Percentiles rank a stretch among this genome's conserved stretches.
These are phyloP conservation scores for Drosophila infuscata DNA, from an alignment of 2,888 invertebrate species.

Conservation along the genomic window DNA sequence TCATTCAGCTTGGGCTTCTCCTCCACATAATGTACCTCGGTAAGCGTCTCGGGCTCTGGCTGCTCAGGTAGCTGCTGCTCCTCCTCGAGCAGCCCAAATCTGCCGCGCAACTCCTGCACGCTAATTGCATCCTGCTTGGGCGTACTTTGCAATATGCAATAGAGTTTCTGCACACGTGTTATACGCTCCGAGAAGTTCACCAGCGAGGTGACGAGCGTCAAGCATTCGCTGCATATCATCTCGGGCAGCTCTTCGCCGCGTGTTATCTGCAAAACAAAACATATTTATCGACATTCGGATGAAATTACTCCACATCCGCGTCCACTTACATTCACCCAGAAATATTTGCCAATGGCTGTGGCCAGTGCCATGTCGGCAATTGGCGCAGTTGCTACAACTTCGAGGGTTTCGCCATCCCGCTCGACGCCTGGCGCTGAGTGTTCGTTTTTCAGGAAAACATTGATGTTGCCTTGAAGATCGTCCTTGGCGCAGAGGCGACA, in stretches of 20 bases:
- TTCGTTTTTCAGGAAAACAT: conserved; percentile 71
- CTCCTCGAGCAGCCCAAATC: conserved; percentile 67
- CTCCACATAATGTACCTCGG: conserved; percentile 65
- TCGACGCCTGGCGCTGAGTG: conserved; percentile 11
- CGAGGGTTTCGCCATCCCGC: conserved; percentile 8
- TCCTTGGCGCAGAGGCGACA: conserved; percentile 80
- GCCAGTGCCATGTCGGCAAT: conserved; percentile 60
- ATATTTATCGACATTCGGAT: background rate
- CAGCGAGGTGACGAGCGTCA: conserved; percentile 73
- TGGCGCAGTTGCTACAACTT: background rate
- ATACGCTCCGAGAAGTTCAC: conserved; percentile 80
- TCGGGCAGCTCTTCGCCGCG: conserved; percentile 76
- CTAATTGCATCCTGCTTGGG: conserved; percentile 29
- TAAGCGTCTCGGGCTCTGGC: conserved; percentile 48
- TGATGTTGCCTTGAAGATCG: conserved; percentile 70
- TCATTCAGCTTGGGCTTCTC: conserved; percentile 61
- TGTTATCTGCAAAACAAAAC: conserved; percentile 56
- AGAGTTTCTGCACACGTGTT: conserved; percentile 81
- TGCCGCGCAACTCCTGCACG: conserved; percentile 55
- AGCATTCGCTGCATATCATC: conserved; percentile 77
- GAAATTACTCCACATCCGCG: background rate
- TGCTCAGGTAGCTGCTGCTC: conserved; percentile 4
- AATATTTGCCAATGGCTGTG: conserved; percentile 80
- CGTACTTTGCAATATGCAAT: conserved; percentile 64
- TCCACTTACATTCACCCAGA: conserved; percentile 77